A percentile compares a stretch with the other conserved stretches of the same genome.
Evolutionary conservation across 2,888 invertebrate species (phyloP).

Genomic region (Oscheius sp.): DNA sequence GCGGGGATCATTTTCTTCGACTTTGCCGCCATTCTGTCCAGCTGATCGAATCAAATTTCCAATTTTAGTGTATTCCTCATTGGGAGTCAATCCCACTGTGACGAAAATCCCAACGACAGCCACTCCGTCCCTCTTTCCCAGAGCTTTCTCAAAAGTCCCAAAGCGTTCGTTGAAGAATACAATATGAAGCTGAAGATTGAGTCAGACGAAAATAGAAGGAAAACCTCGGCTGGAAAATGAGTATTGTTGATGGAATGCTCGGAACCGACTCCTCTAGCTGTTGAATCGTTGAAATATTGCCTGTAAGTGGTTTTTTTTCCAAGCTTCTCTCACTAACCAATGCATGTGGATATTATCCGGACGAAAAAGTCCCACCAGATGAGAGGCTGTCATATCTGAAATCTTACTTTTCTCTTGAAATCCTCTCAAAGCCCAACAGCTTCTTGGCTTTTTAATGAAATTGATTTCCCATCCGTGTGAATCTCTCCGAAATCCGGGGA

Average conservation of each 20-base stretch:
- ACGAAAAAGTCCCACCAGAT: background rate
- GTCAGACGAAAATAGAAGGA: background rate
- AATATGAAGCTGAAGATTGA: background rate
- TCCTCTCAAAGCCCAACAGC: background rate
- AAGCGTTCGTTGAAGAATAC: background rate
- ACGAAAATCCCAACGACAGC: background rate
- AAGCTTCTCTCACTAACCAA: too few relatives aligned
- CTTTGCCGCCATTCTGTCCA: too few relatives aligned
- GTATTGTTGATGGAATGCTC: background rate
- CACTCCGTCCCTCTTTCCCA: background rate
- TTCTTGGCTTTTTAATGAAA: background rate
- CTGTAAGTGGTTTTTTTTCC: too few relatives aligned
- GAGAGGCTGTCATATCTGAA: background rate
- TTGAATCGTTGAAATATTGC: background rate
- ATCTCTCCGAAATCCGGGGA: background rate
- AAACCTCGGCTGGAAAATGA: background rate
- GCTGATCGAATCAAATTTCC: too few relatives aligned
- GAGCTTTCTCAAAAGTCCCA: background rate
- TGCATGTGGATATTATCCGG: background rate
- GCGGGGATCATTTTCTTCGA: too few relatives aligned
- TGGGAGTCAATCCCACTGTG: background rate
- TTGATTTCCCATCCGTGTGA: background rate
- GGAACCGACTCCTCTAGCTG: background rate
- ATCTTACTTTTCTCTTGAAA: background rate
- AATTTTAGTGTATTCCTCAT: too few relatives aligned